These are phyloP conservation scores for Leptestheria dahalacensis DNA, from an alignment of 1,140 invertebrate genomes.

Conservation along the genomic window DNA sequence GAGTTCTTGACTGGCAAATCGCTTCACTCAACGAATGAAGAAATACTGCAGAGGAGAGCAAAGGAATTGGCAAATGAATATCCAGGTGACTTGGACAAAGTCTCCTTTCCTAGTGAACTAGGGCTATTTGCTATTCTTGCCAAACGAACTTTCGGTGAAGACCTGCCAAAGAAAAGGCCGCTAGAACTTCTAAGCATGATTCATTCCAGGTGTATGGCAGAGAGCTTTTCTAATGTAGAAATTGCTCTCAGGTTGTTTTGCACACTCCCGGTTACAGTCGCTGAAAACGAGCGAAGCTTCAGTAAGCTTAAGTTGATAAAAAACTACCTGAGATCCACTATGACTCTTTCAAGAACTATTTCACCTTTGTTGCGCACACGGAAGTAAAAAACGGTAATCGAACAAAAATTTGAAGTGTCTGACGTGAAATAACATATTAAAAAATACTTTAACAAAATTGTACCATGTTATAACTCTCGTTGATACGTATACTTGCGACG, in stretches of 20 bases:
- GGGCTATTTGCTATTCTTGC: neutral
- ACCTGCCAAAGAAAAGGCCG: neutral
- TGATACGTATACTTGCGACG: too few relatives aligned
- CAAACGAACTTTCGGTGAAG: neutral
- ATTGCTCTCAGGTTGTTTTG: neutral
- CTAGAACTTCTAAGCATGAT: neutral
- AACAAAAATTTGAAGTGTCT: too few relatives aligned
- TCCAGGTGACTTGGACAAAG: neutral
- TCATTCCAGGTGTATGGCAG: neutral
- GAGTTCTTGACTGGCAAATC: neutral
- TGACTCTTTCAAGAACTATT: too few relatives aligned
- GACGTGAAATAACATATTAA: too few relatives aligned
- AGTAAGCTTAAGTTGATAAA: neutral
- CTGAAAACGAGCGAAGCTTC: neutral
- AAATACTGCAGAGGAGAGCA: neutral
- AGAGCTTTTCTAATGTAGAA: neutral
- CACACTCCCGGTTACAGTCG: neutral
- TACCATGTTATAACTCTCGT: too few relatives aligned
- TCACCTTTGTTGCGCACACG: too few relatives aligned
- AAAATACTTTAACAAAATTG: too few relatives aligned
- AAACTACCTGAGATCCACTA: conserved; percentile 1
- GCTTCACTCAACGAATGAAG: neutral
- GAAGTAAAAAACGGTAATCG: too few relatives aligned
- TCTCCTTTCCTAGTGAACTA: neutral
- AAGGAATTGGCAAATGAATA: neutral